phyloP scores from a whole-genome alignment of 2,888 invertebrate genomes.

The Epinotia ramella region DNA sequence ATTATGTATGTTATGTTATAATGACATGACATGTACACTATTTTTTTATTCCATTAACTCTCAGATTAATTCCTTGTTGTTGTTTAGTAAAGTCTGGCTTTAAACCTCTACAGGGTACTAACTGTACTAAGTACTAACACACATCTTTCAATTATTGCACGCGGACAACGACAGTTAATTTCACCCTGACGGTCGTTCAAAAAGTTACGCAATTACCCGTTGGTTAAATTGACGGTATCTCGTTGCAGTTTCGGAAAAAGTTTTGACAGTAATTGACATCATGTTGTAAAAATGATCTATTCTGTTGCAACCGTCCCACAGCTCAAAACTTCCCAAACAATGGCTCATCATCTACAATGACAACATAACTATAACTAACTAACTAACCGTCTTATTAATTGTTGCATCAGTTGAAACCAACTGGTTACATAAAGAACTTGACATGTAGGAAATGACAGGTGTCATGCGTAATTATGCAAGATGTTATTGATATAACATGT shows the following conservation, averaged over 20 bases:
- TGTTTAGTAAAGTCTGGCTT: no score
- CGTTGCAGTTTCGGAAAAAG: not conserved
- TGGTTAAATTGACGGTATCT: not conserved
- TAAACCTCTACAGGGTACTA: no score
- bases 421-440: slow-evolving; percentile 37
- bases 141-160: not conserved
- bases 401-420: slow-evolving; percentile 11
- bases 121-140: no score
- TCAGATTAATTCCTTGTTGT: no score
- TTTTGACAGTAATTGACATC: not conserved
- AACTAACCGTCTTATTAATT: slow-evolving; percentile 20
- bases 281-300: not conserved
- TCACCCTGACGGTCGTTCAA: not conserved
- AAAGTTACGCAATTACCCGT: not conserved
- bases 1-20: no score
- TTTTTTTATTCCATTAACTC: no score
- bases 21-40: no score
- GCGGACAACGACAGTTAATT: not conserved
- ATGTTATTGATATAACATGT: slow-evolving; percentile 28
- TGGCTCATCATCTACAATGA: slow-evolving; percentile 21
- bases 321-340: slow-evolving; percentile 16
- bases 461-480: slow-evolving; percentile 30
- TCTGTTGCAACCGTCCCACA: not conserved
- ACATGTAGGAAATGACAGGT: slow-evolving; percentile 38
- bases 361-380: slow-evolving; percentile 8